Percentiles rank a stretch among this genome's conserved stretches.
Conservation (phyloP, 2,113 vertebrate species). For the Aspidoscelis tigris region DNA sequence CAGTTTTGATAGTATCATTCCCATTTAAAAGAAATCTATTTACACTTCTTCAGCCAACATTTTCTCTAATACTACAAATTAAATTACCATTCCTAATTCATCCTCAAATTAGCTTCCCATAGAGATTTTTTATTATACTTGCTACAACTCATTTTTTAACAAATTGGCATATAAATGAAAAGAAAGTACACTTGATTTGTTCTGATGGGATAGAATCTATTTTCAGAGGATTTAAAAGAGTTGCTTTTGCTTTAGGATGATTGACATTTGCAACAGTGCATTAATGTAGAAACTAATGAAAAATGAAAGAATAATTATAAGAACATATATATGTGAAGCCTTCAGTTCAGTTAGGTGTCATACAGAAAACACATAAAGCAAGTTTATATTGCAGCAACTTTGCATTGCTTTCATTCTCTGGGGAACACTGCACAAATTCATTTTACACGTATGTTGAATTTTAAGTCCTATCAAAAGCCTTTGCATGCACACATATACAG, state of each 20-base stretch:
- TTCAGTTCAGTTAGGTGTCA: not conserved
- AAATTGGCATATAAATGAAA: conserved; percentile 58
- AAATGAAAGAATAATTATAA: not conserved
- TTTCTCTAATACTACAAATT: conserved; percentile 63
- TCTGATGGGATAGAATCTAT: conserved; percentile 45
- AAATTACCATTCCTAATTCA: conserved; percentile 66
- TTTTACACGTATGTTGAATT: not conserved
- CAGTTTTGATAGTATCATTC: too few relatives aligned
- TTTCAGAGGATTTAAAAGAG: conserved; percentile 48
- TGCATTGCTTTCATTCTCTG: not conserved
- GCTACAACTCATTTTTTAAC: conserved; percentile 47
- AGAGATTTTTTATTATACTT: conserved; percentile 60
- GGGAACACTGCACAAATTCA: too few relatives aligned
- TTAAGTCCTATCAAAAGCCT: not conserved
- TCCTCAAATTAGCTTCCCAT: conserved; percentile 61
- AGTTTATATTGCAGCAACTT: not conserved
- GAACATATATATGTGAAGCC: not conserved
- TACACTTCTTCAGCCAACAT: conserved; percentile 9
- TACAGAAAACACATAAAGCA: not conserved
- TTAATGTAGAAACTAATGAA: conserved; percentile 29
- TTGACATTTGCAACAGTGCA: conserved; percentile 19
- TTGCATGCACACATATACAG: not conserved
- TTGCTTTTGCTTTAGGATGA: conserved; percentile 10
- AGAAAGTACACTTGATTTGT: conserved; percentile 33
- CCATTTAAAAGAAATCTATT: conserved; percentile 5